phyloP scores from a whole-genome alignment of 2,888 invertebrate species.

The Hirtodrosophila alboralis region DNA sequence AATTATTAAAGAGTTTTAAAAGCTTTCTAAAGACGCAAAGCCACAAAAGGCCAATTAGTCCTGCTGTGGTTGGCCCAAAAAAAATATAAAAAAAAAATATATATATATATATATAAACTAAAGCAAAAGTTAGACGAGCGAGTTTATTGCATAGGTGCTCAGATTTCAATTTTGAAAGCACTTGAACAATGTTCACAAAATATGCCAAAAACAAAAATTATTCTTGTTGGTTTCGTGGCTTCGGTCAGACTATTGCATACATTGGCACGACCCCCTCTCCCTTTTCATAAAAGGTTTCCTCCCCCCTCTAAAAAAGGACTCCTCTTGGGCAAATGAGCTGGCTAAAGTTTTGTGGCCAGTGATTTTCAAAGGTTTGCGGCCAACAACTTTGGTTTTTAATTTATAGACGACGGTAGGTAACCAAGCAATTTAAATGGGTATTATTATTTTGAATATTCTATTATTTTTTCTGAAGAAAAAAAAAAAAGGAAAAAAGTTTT shows the following conservation, averaged over 20 bases:
- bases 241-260: slow-evolving; percentile 9
- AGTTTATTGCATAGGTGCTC: not conserved
- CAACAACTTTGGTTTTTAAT: slow-evolving; percentile 13
- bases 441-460: not conserved
- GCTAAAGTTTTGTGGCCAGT: slow-evolving; percentile 38
- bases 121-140: not conserved
- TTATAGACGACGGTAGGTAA: not conserved
- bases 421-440: not conserved
- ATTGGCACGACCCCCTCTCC: too few relatives aligned
- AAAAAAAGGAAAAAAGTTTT: too few relatives aligned
- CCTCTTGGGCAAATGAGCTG: slow-evolving; percentile 25
- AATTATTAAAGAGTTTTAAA: slow-evolving; percentile 41
- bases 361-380: slow-evolving; percentile 41
- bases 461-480: too few relatives aligned
- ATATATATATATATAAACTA: not conserved
- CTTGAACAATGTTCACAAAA: slow-evolving; percentile 34
- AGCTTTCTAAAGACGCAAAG: slow-evolving; percentile 12
- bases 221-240: slow-evolving; percentile 20
- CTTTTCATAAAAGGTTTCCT: slow-evolving; percentile 8
- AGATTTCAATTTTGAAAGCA: slow-evolving; percentile 37
- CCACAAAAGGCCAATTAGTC: slow-evolving; percentile 37
- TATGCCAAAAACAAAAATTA: slow-evolving; percentile 26
- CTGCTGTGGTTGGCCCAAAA: slow-evolving; percentile 14
- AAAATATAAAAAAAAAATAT: too few relatives aligned
- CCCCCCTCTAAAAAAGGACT: not conserved